Conservation (phyloP, 2,888 invertebrate genomes). For the Aricia artaxerxes region DNA sequence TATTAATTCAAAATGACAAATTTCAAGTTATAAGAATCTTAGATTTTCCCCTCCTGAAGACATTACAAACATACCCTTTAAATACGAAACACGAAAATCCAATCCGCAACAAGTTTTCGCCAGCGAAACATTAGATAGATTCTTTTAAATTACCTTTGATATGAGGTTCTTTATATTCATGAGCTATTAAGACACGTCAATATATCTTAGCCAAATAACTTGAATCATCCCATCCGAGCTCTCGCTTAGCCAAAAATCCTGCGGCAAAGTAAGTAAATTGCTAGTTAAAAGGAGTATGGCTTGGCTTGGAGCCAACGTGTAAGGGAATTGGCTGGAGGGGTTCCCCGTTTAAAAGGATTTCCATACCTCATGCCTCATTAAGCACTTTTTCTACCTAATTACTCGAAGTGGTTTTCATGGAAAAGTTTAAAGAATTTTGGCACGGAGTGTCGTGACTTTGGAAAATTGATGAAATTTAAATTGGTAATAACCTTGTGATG, state of each 20-base stretch:
- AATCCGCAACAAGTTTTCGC: too few relatives aligned
- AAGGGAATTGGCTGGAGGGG: constrained; percentile 19
- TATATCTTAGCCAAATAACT: not conserved
- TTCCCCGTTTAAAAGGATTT: constrained; percentile 11
- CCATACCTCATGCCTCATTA: constrained; percentile 23
- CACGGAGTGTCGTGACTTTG: not conserved
- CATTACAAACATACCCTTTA: too few relatives aligned
- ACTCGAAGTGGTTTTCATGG: constrained; percentile 3
- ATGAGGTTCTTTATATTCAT: not conserved
- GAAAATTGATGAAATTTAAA: not conserved
- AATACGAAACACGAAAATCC: too few relatives aligned
- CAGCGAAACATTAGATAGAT: not conserved
- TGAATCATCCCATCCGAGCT: not conserved
- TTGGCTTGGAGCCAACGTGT: constrained; percentile 15
- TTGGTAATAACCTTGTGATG: not conserved
- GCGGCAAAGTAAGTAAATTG: constrained; percentile 20
- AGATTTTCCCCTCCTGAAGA: too few relatives aligned
- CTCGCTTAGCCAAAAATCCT: constrained; percentile 18
- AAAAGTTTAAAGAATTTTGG: not conserved
- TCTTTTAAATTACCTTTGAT: not conserved
- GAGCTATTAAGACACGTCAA: not conserved
- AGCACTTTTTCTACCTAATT: constrained; percentile 1
- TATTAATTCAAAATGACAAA: not conserved
- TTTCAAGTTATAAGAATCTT: too few relatives aligned
- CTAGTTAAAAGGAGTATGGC: constrained; percentile 21